Base-by-base conservation (phyloP, 2,797 vertebrate species). In the Austrolebias charrua region DNA sequence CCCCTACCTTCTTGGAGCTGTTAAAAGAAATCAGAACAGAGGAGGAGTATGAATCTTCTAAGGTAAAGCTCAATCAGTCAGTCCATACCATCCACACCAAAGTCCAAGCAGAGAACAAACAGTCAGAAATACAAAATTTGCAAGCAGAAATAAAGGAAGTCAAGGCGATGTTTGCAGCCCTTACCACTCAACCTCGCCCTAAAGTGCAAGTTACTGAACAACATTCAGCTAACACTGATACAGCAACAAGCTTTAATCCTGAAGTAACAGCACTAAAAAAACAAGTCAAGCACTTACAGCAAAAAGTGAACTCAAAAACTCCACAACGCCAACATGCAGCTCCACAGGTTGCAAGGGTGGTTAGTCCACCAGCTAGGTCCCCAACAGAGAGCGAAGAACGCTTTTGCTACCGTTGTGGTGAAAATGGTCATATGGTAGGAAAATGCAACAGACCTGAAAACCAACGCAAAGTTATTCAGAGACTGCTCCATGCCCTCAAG, bases 391-490 rank as follows among this genome's bases (percentile, higher is more conserved):
- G 24, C 24, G 24, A 24, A 24, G 24, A 24, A 24, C 24, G 24
- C 24, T 24, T 24, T 24, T 24, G 24, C 24, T 24, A 3, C 3
- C 24, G 8, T 8, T 2, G 31, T 33, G 52, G 73, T 1, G 63
- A 79, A 28, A 45, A 44, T 9, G 60, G 76, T 0, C n/a, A n/a
- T 14, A n/a, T 57, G 11, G 47, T 59, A 8, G 24, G 7, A 0
- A 67, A 52, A 38, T 75, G 69, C 5, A 11, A 7, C 5, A 56
- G 18, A 7, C 11, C 40, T 15, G 60, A 60, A n/a, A n/a, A n/a
- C n/a, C n/a, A n/a, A n/a, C n/a, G n/a, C n/a, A n/a, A n/a, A n/a
- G n/a, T n/a, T n/a, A n/a, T n/a, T n/a, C n/a, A n/a, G n/a, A n/a
- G n/a, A n/a, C n/a, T n/a, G n/a, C n/a, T n/a, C n/a, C n/a, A n/a